These are phyloP conservation scores for Hypselothyrea guttata DNA, from an alignment of 2,888 invertebrate species.

Conservation along the genomic window DNA sequence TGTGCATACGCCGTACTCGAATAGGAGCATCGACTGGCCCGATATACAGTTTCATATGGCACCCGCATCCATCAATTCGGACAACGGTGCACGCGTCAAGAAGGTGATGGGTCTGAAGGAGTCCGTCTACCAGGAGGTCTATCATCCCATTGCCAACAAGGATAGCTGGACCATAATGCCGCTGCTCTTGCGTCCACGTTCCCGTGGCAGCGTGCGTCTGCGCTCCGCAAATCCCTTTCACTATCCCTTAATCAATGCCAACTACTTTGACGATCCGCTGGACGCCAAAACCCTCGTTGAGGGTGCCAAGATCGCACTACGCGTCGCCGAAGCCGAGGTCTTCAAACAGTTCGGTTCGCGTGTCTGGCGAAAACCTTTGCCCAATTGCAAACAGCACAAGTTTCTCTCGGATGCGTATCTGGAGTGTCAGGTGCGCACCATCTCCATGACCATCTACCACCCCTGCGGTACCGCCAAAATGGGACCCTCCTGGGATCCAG, in stretches of 20 bases:
- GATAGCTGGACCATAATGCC: conserved; percentile 92
- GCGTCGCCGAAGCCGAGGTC: conserved; percentile 88
- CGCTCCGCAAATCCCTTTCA: conserved; percentile 92
- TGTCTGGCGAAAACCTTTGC: conserved; percentile 88
- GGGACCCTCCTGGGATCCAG: conserved; percentile 90
- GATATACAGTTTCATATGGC: conserved; percentile 97
- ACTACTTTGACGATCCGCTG: conserved; percentile 92
- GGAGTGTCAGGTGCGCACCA: conserved; percentile 93
- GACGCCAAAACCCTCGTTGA: conserved; percentile 92
- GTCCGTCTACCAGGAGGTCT: conserved; percentile 90
- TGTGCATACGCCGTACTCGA: conserved; percentile 92
- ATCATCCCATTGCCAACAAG: conserved; percentile 89
- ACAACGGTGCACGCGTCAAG: conserved; percentile 88
- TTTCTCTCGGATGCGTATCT: conserved; percentile 92
- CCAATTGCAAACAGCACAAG: conserved; percentile 88
- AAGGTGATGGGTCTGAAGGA: conserved; percentile 92
- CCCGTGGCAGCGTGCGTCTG: conserved; percentile 89
- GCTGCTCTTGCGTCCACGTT: conserved; percentile 89
- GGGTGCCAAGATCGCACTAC: conserved; percentile 89
- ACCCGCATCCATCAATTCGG: conserved; percentile 92
- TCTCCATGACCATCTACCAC: conserved; percentile 95
- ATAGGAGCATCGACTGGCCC: conserved; percentile 90
- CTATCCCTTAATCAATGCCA: conserved; percentile 94
- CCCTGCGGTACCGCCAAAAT: conserved; percentile 94
- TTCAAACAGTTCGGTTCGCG: conserved; percentile 92